Conservation (phyloP, 1,140 invertebrate genomes). For the Drosophila dunni region DNA sequence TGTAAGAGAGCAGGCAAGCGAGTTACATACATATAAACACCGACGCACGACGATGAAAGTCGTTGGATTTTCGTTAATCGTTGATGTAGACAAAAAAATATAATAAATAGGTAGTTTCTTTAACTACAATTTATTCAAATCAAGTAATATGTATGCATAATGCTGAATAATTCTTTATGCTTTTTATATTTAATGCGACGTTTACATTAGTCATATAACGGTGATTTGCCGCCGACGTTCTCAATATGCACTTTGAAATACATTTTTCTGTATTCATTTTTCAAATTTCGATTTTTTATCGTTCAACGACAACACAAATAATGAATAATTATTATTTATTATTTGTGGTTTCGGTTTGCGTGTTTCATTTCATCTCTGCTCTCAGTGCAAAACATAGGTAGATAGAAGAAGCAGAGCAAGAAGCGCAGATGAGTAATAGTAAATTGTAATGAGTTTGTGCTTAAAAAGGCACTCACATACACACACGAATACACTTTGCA, state of each 20-base stretch:
- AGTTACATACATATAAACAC: conserved; percentile 53
- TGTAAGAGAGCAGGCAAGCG: conserved; percentile 41
- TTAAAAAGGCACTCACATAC: conserved; percentile 45
- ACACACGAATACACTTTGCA: conserved; percentile 28
- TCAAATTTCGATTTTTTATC: conserved; percentile 47
- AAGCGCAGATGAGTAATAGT: conserved; percentile 70
- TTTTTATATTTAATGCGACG: conserved; percentile 17
- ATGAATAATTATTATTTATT: conserved; percentile 36
- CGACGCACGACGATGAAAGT: conserved; percentile 78
- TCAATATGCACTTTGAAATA: conserved; percentile 36
- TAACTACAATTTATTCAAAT: conserved; percentile 58
- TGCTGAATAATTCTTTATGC: neutral
- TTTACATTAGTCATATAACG: conserved; percentile 21
- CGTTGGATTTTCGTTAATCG: conserved; percentile 82
- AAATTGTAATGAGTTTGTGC: conserved; percentile 61
- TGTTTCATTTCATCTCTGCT: conserved; percentile 13
- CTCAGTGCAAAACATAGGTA: conserved; percentile 8
- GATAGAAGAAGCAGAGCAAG: conserved; percentile 22
- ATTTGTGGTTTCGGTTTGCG: conserved; percentile 33
- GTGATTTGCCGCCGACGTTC: conserved; percentile 18
- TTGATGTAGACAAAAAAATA: conserved; percentile 81
- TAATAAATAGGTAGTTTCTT: conserved; percentile 65
- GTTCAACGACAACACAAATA: conserved; percentile 20
- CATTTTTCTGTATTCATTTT: conserved; percentile 43
- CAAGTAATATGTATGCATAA: conserved; percentile 33